Conservation (phyloP, 2,888 invertebrate genomes). For the Apomyelois bistriatella region DNA sequence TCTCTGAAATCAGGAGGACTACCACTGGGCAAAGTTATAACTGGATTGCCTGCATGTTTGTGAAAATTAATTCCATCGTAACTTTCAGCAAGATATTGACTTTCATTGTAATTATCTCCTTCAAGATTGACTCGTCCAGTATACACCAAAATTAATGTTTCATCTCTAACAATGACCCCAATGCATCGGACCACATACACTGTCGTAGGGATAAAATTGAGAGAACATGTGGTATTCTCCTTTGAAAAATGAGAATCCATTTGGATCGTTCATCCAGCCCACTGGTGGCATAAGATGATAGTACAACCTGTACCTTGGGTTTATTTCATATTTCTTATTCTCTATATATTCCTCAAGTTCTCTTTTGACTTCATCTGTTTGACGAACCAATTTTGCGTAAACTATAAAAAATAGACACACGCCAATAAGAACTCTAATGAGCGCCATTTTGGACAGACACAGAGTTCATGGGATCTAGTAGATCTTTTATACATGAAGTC, state of each 20-base stretch:
- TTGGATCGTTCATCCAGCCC: conserved; percentile 81
- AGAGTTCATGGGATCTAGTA: background rate
- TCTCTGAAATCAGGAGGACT: conserved; percentile 69
- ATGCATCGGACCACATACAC: conserved; percentile 72
- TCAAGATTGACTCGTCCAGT: conserved; percentile 45
- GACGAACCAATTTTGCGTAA: conserved; percentile 26
- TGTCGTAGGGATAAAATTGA: conserved; percentile 73
- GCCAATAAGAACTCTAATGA: conserved; percentile 16
- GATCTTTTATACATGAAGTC: background rate
- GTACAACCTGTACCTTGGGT: conserved; percentile 53
- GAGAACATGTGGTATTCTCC: conserved; percentile 77
- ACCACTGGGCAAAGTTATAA: conserved; percentile 47
- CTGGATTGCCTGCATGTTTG: conserved; percentile 65
- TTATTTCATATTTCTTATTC: conserved; percentile 47
- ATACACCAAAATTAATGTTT: conserved; percentile 57
- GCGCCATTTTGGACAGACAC: background rate
- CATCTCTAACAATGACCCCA: conserved; percentile 74
- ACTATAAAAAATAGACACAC: conserved; percentile 32
- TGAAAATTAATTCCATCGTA: conserved; percentile 60
- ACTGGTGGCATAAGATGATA: conserved; percentile 66
- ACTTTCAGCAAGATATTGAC: conserved; percentile 63
- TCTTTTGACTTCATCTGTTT: background rate
- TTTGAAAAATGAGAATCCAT: conserved; percentile 73
- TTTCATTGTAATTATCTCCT: conserved; percentile 46
- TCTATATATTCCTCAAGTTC: conserved; percentile 56